Percentiles rank a stretch among this genome's conserved stretches.
phyloP scores from a whole-genome alignment of 2,113 vertebrate genomes.

The Coregonus clupeaformis region DNA sequence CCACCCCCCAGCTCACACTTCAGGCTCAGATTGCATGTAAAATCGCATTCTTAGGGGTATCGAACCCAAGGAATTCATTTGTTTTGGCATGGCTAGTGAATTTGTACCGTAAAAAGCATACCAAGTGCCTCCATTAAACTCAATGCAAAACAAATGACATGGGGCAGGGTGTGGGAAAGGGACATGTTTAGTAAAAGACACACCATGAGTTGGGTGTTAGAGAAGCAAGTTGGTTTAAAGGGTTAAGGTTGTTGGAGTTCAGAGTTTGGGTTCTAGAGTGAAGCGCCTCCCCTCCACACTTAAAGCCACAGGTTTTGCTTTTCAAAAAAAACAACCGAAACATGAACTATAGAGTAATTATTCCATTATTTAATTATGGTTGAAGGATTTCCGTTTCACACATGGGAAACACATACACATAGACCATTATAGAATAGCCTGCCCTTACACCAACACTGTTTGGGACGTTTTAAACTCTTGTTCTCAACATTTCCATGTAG shows the following conservation, averaged over 20 bases:
- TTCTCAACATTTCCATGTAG: not conserved
- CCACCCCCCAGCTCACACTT: slow-evolving; percentile 76
- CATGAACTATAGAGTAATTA: not conserved
- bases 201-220: not conserved
- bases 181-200: slow-evolving; percentile 9
- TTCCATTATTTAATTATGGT: not conserved
- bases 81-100: slow-evolving; percentile 68
- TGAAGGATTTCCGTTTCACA: slow-evolving; percentile 7
- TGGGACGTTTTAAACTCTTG: not conserved
- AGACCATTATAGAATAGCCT: not conserved
- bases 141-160: slow-evolving; percentile 54
- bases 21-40: slow-evolving; percentile 75
- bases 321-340: slow-evolving; percentile 5
- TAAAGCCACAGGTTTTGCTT: not conserved
- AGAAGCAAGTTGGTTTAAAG: not conserved
- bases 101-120: slow-evolving; percentile 42
- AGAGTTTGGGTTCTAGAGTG: not conserved
- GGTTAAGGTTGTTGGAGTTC: not conserved
- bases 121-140: slow-evolving; percentile 64
- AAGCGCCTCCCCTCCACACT: not conserved
- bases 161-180: slow-evolving; percentile 23
- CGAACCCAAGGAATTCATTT: slow-evolving; percentile 67
- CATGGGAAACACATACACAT: not conserved
- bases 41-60: slow-evolving; percentile 62
- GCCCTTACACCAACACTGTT: not conserved